These are phyloP conservation scores for Eubucco bourcierii DNA, from an alignment of 2,113 vertebrate species.

Conservation along the genomic window DNA sequence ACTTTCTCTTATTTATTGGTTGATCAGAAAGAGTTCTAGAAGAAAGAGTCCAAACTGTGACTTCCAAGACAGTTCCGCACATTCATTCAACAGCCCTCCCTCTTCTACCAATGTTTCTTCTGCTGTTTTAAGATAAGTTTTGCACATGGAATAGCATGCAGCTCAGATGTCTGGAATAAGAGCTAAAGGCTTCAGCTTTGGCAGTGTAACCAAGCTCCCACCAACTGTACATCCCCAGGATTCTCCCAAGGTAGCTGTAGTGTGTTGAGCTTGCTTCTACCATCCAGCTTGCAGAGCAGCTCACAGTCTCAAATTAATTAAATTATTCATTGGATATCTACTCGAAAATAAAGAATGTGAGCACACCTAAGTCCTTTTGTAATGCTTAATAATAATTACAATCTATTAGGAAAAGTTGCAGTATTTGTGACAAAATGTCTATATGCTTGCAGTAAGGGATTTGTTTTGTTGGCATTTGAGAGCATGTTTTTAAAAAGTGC, in stretches of 20 bases:
- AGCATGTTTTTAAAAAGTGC: not conserved
- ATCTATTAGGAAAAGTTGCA: not conserved
- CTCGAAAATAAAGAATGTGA: not conserved
- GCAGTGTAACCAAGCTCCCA: not conserved
- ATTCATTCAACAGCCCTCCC: not conserved
- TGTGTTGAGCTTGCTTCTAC: not conserved
- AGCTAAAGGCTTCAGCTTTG: not conserved
- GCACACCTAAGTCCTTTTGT: not conserved
- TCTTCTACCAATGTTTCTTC: not conserved
- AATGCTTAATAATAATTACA: not conserved
- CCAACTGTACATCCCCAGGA: not conserved
- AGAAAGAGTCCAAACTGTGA: not conserved
- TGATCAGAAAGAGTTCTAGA: not conserved
- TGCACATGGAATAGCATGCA: not conserved
- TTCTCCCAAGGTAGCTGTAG: not conserved
- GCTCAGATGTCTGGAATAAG: not conserved
- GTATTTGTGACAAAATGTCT: not conserved
- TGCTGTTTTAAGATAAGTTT: not conserved
- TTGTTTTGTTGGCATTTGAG: not conserved
- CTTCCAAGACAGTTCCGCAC: not conserved
- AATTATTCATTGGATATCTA: not conserved
- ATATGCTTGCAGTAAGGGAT: not conserved
- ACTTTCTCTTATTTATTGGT: not conserved
- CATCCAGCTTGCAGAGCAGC: not conserved
- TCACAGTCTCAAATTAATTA: not conserved